Base-by-base conservation (phyloP, 2,888 invertebrate species). In the Mythimna pallens region DNA sequence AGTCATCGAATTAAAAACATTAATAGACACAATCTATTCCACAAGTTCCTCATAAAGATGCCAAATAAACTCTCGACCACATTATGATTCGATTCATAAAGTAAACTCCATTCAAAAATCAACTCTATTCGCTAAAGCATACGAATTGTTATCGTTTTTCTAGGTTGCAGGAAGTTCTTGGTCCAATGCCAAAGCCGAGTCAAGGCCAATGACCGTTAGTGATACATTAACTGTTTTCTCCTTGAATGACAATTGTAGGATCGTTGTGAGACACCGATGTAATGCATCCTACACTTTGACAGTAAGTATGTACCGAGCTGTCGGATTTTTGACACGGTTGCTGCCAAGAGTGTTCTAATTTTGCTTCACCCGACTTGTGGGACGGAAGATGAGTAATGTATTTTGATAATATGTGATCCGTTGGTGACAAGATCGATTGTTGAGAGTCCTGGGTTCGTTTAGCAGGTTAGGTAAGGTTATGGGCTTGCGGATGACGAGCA, bases 171-270 rank as follows among this genome's bases (percentile, higher is more conserved):
- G 69, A 80, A 74, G 76, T 77, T 78, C 64, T 91, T 92, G 92
- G 89, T 88, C 68, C 81, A 84, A 78, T 87, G 92, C 92, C 92
- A 92, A 90, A 87, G 88, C 84, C 86, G 80, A 87, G 89, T 88
- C 91, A 92, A 92, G 92, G 92, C 86, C 85, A 88, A 88, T 92
- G 92, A 92, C 92, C 92, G 92, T 76, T 84, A 67, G 86, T 81
- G 83, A 81, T 86, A 79, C 81, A 85, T 87, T 82, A 88, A 89
- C 88, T 83, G 82, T 82, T 85, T 84, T 90, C 84, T 80, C 90
- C 89, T 91, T 90, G 91, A 80, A 55, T 81, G 86, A 85, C 86
- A 87, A 88, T 87, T 84, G 83, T 70, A 52, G 67, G 74, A 22
- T 78, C 57, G 58, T 70, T 70, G 59, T 61, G 20, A 80, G 55